Conservation (phyloP, 1,140 invertebrate species). For the Ceratina japonica region DNA sequence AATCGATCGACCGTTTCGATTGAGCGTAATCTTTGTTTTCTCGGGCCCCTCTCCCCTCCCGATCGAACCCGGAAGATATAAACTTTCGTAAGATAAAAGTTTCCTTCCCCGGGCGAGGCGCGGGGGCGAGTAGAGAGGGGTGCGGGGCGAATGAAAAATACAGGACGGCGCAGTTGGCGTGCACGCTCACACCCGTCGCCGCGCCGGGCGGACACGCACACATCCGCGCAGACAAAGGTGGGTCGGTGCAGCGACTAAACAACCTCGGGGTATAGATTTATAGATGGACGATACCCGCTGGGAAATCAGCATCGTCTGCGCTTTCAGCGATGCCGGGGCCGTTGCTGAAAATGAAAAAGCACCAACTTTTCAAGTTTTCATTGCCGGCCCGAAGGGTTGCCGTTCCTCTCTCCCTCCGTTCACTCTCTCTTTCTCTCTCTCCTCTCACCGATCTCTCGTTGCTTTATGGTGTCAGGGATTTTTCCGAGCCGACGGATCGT, state of each 20-base stretch:
- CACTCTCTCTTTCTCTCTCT: too few species aligned
- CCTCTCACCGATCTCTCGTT: not conserved
- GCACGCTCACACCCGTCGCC: not conserved
- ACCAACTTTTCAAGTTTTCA: conserved; percentile 64
- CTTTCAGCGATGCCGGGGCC: conserved; percentile 54
- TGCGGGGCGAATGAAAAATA: conserved; percentile 53
- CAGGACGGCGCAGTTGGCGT: conserved; percentile 21
- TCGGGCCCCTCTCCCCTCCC: not conserved
- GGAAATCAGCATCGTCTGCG: conserved; percentile 68
- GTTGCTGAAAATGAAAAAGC: conserved; percentile 53
- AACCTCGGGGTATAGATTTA: conserved; percentile 67
- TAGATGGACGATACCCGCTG: conserved; percentile 66
- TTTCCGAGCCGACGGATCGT: conserved; percentile 22
- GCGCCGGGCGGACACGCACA: not conserved
- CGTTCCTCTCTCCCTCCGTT: not conserved
- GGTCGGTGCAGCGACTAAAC: conserved; percentile 45
- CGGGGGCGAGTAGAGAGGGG: not conserved
- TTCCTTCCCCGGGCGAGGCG: not conserved
- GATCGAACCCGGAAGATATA: conserved; percentile 15
- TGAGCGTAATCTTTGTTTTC: conserved; percentile 18
- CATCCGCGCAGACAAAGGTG: not conserved
- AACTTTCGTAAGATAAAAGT: conserved; percentile 35
- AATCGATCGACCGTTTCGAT: not conserved
- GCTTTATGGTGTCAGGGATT: conserved; percentile 19
- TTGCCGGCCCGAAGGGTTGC: conserved; percentile 43